phyloP scores from a whole-genome alignment of 2,797 vertebrate species.

The Takifugu ocellatus region DNA sequence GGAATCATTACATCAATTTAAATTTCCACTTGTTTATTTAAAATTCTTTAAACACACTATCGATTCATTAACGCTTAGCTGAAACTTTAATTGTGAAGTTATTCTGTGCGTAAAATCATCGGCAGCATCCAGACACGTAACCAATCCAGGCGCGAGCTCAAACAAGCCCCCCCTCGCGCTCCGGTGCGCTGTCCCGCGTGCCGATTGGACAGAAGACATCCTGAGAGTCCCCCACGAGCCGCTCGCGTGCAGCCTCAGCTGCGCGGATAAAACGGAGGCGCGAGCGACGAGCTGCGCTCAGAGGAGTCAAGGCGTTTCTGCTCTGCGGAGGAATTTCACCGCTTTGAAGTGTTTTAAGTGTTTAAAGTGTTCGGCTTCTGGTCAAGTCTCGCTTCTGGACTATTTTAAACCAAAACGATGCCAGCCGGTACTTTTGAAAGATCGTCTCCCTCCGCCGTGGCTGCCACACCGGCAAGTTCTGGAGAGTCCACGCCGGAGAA shows the following conservation, averaged over 20 bases:
- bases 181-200: conserved; percentile 74
- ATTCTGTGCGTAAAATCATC: too few relatives aligned
- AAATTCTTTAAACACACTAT: too few relatives aligned
- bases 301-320: background rate
- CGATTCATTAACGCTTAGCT: too few relatives aligned
- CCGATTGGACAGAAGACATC: conserved; percentile 82
- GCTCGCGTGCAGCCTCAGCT: conserved; percentile 83
- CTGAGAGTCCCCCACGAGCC: conserved; percentile 88
- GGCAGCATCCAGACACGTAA: conserved; percentile 26
- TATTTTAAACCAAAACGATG: conserved; percentile 67
- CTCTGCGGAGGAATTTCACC: too few relatives aligned
- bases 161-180: conserved; percentile 77
- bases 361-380: too few relatives aligned
- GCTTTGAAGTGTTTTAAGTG: too few relatives aligned
- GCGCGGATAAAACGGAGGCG: conserved; percentile 80
- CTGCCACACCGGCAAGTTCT: conserved; percentile 77
- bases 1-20: too few relatives aligned
- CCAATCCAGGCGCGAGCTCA: conserved; percentile 77
- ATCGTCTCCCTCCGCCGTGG: conserved; percentile 80
- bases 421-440: conserved; percentile 85
- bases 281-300: conserved; percentile 10
- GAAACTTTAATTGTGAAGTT: too few relatives aligned
- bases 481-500: conserved; percentile 80
- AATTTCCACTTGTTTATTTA: too few relatives aligned
- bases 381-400: background rate